phyloP scores from a whole-genome alignment of 1,140 invertebrate genomes.

The Microplitis demolitor region DNA sequence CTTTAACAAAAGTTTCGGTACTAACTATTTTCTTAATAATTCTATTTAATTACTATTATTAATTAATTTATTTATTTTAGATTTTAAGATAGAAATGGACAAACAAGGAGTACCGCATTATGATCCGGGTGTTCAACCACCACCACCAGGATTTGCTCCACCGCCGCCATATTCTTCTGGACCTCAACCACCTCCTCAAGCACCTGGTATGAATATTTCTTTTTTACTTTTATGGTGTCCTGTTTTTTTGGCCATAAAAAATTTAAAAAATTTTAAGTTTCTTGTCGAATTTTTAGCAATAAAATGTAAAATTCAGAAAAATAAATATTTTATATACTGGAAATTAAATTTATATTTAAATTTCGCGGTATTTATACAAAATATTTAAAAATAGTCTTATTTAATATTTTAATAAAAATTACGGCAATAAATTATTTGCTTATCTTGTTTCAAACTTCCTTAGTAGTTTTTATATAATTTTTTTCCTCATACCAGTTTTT shows the following conservation, averaged over 20 bases:
- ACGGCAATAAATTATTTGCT: no score
- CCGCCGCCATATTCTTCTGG: constrained; percentile 30
- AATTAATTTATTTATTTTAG: background rate
- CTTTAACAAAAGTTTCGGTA: no score
- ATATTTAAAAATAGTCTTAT: no score
- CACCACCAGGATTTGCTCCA: constrained; percentile 30
- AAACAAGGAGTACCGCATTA: constrained; percentile 3
- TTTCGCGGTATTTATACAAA: background rate
- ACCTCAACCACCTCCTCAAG: constrained; percentile 18
- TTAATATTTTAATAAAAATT: no score
- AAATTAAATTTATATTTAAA: background rate
- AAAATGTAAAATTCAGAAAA: background rate
- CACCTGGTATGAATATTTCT: background rate
- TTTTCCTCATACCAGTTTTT: no score
- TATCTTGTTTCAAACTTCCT: no score
- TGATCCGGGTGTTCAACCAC: constrained; percentile 22
- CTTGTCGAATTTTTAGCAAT: background rate
- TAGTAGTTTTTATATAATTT: no score
- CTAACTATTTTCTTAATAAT: no score
- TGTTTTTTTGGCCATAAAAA: background rate
- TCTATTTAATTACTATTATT: no score
- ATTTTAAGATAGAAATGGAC: background rate
- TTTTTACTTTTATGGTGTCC: background rate
- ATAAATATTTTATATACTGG: background rate
- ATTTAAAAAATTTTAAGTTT: no score